These are phyloP conservation scores for Crossaster papposus DNA, from an alignment of 53 echinoderm and acorn worm genomes.

Conservation along the genomic window DNA sequence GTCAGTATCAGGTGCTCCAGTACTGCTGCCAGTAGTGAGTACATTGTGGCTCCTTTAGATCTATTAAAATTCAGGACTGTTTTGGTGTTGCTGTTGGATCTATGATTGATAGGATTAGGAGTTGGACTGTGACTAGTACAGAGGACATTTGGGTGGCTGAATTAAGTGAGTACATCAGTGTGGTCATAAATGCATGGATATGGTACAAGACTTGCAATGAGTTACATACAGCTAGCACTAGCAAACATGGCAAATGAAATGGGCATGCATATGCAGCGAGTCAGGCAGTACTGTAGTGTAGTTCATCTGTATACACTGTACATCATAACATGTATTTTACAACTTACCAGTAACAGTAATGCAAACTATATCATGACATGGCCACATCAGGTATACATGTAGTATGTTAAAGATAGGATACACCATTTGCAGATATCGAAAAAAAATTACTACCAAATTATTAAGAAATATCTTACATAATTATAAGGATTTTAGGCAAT, in stretches of 20 bases:
- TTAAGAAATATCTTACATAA: no score
- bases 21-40: no score
- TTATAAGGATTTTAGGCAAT: no score
- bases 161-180: background rate
- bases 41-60: background rate
- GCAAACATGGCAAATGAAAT: no score
- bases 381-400: no score
- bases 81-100: background rate
- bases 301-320: background rate
- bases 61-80: background rate
- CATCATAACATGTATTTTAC: background rate
- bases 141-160: background rate
- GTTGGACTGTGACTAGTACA: background rate
- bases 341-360: background rate
- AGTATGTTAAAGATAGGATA: no score
- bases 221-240: no score
- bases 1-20: background rate
- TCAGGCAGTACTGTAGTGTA: background rate
- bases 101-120: background rate
- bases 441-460: no score
- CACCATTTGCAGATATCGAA: no score
- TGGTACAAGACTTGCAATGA: no score
- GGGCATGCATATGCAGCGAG: no score
- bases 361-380: background rate
- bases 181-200: no score